Percentiles rank a stretch among this genome's conserved stretches.
Evolutionary conservation across 23 tunicate genomes (phyloP).

Genomic region (Pegea sp.): DNA sequence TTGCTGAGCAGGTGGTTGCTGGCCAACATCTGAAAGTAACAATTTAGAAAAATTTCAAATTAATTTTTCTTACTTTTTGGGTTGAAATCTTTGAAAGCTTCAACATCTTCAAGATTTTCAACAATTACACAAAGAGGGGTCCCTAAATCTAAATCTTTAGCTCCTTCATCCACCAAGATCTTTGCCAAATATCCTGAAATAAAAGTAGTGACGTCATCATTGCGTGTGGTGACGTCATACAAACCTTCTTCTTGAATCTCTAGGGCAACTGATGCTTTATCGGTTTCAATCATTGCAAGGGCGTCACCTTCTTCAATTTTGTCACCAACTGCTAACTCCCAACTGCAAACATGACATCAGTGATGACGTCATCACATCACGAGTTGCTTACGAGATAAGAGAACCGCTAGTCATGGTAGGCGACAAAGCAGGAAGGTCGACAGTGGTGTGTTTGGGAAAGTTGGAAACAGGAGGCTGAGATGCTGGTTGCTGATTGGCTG

Average conservation of each 20-base stretch:
- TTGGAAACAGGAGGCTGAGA: slow-evolving; percentile 6
- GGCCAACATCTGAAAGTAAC: neutral
- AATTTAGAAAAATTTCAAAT: neutral
- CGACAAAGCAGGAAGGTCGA: slow-evolving; percentile 73
- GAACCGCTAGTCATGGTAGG: slow-evolving; percentile 98
- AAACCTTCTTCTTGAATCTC: slow-evolving; percentile 77
- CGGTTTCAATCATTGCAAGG: slow-evolving; percentile 85
- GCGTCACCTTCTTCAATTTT: slow-evolving; percentile 87
- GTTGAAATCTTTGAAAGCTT: slow-evolving; percentile 11
- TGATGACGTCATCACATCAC: neutral
- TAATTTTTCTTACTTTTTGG: neutral
- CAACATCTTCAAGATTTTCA: slow-evolving; percentile 35
- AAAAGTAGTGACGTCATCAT: neutral
- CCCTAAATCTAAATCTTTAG: slow-evolving; percentile 67
- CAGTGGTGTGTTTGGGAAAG: slow-evolving; percentile 60
- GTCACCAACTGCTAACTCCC: slow-evolving; percentile 78
- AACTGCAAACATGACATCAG: slow-evolving; percentile 14
- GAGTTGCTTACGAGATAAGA: slow-evolving; percentile 27
- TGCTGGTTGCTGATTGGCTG: slow-evolving; percentile 4
- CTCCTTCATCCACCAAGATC: slow-evolving; percentile 51
- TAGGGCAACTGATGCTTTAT: slow-evolving; percentile 83
- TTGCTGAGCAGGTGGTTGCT: neutral
- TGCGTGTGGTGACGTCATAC: neutral
- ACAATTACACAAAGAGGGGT: slow-evolving; percentile 70
- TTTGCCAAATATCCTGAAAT: slow-evolving; percentile 67